phyloP scores from a whole-genome alignment of 2,797 vertebrate genomes.

The Pantherophis alleghaniensis region DNA sequence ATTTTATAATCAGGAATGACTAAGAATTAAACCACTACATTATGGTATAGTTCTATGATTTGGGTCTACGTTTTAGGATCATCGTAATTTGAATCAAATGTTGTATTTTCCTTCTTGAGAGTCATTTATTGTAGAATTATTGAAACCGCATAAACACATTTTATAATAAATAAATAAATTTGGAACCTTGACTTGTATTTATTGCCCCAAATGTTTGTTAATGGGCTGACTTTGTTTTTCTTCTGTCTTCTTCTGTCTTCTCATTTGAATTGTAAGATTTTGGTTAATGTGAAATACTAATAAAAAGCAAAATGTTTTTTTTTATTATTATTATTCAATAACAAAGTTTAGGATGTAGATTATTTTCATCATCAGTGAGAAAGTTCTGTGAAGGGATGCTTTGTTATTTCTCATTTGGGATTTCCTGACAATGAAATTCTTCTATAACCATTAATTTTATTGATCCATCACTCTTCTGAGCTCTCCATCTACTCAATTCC shows the following conservation, averaged over 20 bases:
- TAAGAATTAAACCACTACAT: background rate
- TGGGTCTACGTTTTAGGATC: background rate
- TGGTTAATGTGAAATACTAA: background rate
- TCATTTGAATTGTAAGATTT: background rate
- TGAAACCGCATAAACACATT: background rate
- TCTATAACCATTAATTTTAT: slow-evolving; percentile 20
- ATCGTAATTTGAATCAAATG: background rate
- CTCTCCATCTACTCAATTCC: slow-evolving; percentile 12
- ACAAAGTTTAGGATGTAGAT: background rate
- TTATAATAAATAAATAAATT: background rate
- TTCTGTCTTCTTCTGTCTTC: background rate
- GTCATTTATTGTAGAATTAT: background rate
- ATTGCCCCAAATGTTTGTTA: background rate
- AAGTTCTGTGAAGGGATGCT: background rate
- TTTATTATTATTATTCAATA: background rate
- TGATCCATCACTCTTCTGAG: slow-evolving; percentile 18
- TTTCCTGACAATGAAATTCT: slow-evolving; percentile 1
- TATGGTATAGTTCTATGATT: background rate
- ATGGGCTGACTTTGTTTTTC: background rate
- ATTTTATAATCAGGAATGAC: background rate
- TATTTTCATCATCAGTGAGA: background rate
- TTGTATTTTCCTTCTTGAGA: background rate
- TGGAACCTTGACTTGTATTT: background rate
- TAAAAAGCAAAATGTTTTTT: background rate
- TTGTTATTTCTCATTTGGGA: slow-evolving; percentile 7